Evolutionary conservation across 2,113 vertebrate genomes (phyloP), one percentile per base, ranked within the genome.

Genomic region (Sorex fumeus): DNA sequence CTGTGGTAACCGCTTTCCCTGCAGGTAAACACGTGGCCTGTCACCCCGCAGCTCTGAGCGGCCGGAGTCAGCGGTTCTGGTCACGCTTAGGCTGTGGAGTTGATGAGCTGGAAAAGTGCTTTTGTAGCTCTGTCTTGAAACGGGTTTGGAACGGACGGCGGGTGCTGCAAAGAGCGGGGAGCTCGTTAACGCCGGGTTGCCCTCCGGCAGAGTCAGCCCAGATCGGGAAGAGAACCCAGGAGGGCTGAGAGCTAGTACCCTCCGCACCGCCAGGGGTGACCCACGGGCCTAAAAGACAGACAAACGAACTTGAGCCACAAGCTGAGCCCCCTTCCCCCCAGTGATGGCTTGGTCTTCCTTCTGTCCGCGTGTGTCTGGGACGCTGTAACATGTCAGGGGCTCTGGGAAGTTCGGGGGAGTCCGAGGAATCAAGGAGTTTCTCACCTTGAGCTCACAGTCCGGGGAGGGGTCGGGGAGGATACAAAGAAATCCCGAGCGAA

Each of bases 1-100:
- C 90, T 82, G 27, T 87, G 80, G n/a, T 87, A 30, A 67, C 62
- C 90, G 43, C n/a, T 86, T 60, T 93, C 45, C 89, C 62, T 83
- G 11, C 30, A 89, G 47, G 77, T 8, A 43, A 30, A 21, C 62
- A 23, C 43, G n/a, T n/a, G 27, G 28, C 67, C 93, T 75, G 75
- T 83, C 84, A 40, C 47, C 47, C 71, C 40, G 8, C 3, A 87
- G 16, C 64, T 7, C 71, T 0, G 9, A 90, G 83, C 36, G 50
- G 30, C 72, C 3, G 12, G 43, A 86, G 82, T 90, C 69, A 21
- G 9, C 18, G 4, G 12, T 67, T 90, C 60, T 78, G 19, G 84
- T 85, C 72, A 47, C 2, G 62, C 88, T 12, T 13, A 1, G 80
- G 69, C n/a, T n/a, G 40, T 50, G 13, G 67, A 67, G 60, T 69